Conservation (phyloP, 1,140 invertebrate genomes). For the Drosophila tani region DNA sequence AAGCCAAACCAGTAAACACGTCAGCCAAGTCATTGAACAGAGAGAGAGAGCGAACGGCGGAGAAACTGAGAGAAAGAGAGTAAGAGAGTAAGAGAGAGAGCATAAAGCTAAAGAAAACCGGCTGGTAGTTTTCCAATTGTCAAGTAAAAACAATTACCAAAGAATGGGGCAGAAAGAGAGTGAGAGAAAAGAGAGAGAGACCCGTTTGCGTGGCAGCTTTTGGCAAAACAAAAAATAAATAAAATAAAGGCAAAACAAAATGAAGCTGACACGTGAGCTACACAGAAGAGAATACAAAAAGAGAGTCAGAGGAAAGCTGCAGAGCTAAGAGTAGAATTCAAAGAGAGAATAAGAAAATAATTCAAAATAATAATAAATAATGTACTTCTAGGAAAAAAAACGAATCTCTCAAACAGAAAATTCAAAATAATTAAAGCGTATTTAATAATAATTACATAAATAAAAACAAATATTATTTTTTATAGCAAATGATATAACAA, state of each 20-base stretch:
- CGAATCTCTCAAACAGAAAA: neutral
- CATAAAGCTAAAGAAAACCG: constrained; percentile 43
- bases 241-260: constrained; percentile 36
- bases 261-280: constrained; percentile 45
- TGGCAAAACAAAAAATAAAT: constrained; percentile 30
- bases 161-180: constrained; percentile 21
- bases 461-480: too few species aligned
- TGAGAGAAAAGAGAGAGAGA: constrained; percentile 11
- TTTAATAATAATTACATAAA: too few species aligned
- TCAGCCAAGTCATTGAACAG: constrained; percentile 54
- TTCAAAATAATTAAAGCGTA: too few species aligned
- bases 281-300: constrained; percentile 16
- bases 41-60: neutral
- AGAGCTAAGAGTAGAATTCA: neutral
- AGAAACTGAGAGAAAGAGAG: constrained; percentile 18
- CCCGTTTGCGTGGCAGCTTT: constrained; percentile 65
- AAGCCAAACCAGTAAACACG: constrained; percentile 67
- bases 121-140: constrained; percentile 61
- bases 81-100: constrained; percentile 20
- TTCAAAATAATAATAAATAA: neutral
- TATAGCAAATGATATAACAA: too few species aligned
- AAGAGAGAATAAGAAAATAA: constrained; percentile 11
- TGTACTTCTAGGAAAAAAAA: neutral
- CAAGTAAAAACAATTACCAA: constrained; percentile 48
- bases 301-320: neutral